Conservation (phyloP, 1,140 invertebrate genomes). For the Pectinophora gossypiella region DNA sequence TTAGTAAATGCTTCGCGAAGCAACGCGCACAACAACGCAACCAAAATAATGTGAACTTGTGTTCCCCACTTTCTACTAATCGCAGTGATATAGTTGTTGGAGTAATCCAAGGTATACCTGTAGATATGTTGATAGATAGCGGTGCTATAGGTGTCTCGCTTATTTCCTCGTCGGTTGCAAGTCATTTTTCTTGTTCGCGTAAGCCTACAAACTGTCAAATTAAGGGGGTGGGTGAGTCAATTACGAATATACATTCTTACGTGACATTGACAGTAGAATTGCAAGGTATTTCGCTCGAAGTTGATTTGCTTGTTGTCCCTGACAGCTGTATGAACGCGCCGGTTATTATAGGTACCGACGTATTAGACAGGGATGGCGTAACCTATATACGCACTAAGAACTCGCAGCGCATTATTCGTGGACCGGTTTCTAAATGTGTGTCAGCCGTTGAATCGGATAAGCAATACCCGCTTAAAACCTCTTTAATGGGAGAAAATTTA, state of each 20-base stretch:
- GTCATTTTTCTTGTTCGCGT: background rate
- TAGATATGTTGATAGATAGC: conserved; percentile 5
- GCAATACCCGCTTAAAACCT: conserved; percentile 1
- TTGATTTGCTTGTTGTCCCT: conserved; percentile 6
- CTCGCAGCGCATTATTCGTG: background rate
- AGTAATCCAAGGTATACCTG: too few species aligned
- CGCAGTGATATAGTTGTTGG: background rate
- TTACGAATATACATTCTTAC: background rate
- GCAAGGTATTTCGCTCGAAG: background rate
- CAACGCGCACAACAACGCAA: background rate
- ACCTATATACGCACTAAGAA: too few species aligned
- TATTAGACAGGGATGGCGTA: too few species aligned
- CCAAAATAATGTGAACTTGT: background rate
- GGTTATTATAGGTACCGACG: conserved; percentile 3
- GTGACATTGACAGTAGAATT: conserved; percentile 6
- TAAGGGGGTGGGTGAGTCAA: background rate
- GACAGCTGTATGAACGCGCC: background rate
- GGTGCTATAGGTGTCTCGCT: background rate
- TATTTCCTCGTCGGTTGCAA: background rate
- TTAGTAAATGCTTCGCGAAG: background rate
- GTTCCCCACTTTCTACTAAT: background rate
- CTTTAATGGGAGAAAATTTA: too few species aligned
- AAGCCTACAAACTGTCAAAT: background rate
- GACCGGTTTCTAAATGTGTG: background rate
- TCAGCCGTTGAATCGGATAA: background rate